A percentile compares a stretch with the other conserved stretches of the same genome.
Conservation (phyloP, 1,140 invertebrate species). For the Lordiphosa mommai region DNA sequence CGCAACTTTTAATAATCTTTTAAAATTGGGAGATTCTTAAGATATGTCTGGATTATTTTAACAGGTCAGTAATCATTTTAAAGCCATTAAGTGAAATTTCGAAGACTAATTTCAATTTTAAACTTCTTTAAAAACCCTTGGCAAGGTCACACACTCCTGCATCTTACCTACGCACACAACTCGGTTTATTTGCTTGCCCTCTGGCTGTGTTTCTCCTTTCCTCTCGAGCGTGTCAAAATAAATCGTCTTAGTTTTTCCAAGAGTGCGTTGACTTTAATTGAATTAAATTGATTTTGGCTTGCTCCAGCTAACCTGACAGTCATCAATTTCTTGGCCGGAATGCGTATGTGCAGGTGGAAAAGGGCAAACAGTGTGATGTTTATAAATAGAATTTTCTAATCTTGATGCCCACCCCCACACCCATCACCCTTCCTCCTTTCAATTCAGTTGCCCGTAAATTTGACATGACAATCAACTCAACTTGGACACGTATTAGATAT, state of each 20-base stretch:
- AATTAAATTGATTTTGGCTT: slow-evolving; percentile 60
- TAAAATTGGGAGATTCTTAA: no score
- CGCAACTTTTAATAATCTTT: no score
- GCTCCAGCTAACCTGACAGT: slow-evolving; percentile 29
- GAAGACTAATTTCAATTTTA: no score
- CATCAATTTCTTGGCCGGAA: slow-evolving; percentile 33
- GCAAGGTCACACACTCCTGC: no score
- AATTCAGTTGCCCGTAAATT: slow-evolving; percentile 34
- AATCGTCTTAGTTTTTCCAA: slow-evolving; percentile 46
- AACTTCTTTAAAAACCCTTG: slow-evolving; percentile 16
- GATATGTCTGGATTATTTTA: no score
- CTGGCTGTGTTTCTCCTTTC: slow-evolving; percentile 19
- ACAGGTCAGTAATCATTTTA: no score
- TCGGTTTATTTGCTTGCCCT: slow-evolving; percentile 41
- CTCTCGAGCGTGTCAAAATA: slow-evolving; percentile 42
- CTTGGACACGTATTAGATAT: slow-evolving; percentile 32
- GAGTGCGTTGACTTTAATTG: slow-evolving; percentile 46
- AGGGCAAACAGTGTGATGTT: slow-evolving; percentile 27
- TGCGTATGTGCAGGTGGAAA: slow-evolving; percentile 18
- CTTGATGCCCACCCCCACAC: slow-evolving; percentile 4
- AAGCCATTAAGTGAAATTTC: no score
- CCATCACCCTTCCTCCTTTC: not conserved
- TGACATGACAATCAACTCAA: slow-evolving; percentile 63
- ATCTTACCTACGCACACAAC: no score
- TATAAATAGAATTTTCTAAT: slow-evolving; percentile 51